Percentiles rank a stretch among this genome's conserved stretches.
phyloP scores from a whole-genome alignment of 2,888 invertebrate genomes.

The Polydrusus tereticollis region DNA sequence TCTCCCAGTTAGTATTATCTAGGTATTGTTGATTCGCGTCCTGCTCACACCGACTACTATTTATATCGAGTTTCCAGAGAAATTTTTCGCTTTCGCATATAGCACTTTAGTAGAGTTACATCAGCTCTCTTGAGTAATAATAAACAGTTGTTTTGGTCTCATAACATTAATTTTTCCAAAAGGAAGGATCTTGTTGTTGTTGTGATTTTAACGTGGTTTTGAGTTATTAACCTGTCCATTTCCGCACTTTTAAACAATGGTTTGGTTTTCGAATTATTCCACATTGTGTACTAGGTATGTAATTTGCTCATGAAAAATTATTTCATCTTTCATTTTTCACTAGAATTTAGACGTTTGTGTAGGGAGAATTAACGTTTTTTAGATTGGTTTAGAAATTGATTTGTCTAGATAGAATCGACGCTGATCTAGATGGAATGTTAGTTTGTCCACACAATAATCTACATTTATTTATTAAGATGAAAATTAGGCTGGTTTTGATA shows the following conservation, averaged over 20 bases:
- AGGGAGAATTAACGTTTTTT: too few species aligned
- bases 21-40: background rate
- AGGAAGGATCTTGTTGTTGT: background rate
- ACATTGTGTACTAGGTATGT: slow-evolving; percentile 29
- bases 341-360: too few species aligned
- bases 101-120: background rate
- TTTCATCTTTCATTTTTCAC: background rate
- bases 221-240: too few species aligned
- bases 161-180: background rate
- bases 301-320: background rate
- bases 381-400: too few species aligned
- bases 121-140: background rate
- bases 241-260: slow-evolving; percentile 10
- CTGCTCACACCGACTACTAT: too few species aligned
- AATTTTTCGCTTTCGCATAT: background rate
- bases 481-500: too few species aligned
- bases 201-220: background rate
- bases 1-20: slow-evolving; percentile 5
- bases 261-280: slow-evolving; percentile 35
- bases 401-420: too few species aligned
- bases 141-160: background rate
- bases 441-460: too few species aligned
- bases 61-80: background rate
- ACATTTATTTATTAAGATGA: too few species aligned
- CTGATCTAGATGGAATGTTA: too few species aligned